phyloP scores from a whole-genome alignment of 2,113 vertebrate species.

The Dicrurus megarhynchus region DNA sequence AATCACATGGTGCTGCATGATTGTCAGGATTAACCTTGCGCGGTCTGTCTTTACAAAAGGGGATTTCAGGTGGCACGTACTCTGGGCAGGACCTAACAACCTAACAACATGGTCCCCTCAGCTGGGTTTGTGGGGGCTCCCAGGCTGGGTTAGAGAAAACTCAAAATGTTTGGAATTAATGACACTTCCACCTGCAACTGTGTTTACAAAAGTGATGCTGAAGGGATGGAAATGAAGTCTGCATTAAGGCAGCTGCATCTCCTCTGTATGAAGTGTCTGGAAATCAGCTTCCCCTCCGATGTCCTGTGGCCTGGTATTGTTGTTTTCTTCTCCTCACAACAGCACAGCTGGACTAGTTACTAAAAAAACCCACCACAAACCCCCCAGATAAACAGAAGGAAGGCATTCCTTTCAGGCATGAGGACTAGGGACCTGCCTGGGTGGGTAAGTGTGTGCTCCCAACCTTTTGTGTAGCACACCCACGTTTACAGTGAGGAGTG shows the following conservation, averaged over 20 bases:
- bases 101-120: not conserved
- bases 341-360: not conserved
- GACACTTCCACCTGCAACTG: not conserved
- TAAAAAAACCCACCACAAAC: not conserved
- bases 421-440: not conserved
- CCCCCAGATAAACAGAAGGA: not conserved
- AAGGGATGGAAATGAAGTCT: not conserved
- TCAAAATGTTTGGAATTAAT: not conserved
- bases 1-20: not conserved
- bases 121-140: not conserved
- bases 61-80: not conserved
- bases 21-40: not conserved
- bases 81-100: not conserved
- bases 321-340: not conserved
- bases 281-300: accelerated
- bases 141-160: not conserved
- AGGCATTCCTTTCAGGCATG: not conserved
- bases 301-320: accelerated
- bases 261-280: not conserved
- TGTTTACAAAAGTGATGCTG: not conserved
- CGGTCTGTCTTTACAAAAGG: not conserved
- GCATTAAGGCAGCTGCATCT: not conserved
- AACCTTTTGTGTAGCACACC: not conserved
- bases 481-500: not conserved
- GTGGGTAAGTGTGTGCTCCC: not conserved